A percentile compares a stretch with the other conserved stretches of the same genome.
Conservation (phyloP, 2,888 invertebrate species). For the Cynaeus angustus region DNA sequence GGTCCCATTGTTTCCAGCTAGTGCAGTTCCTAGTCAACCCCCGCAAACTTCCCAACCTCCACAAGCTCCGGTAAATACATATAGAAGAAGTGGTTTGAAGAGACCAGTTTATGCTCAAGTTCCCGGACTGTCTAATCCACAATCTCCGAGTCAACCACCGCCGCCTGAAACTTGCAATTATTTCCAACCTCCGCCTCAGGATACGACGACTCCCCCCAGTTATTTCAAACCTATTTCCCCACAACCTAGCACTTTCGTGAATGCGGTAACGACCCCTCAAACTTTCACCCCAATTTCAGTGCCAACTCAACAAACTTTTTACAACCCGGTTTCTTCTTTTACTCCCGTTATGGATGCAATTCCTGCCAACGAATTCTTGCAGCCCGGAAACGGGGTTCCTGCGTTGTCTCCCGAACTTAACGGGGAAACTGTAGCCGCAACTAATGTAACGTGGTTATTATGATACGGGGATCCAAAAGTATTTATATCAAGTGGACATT, state of each 20-base stretch:
- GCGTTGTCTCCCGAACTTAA: constrained; percentile 10
- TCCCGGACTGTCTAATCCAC: constrained; percentile 76
- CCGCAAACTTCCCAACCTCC: constrained; percentile 29
- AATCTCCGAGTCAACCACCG: constrained; percentile 42
- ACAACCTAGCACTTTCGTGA: constrained; percentile 19
- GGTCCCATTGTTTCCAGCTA: constrained; percentile 58
- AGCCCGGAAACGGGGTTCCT: constrained; percentile 41
- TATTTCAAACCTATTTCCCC: constrained; percentile 8
- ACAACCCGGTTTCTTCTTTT: neutral
- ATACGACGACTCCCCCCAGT: constrained; percentile 44
- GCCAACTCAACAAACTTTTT: constrained; percentile 17
- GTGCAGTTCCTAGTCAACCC: constrained; percentile 9
- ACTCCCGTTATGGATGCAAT: constrained; percentile 63
- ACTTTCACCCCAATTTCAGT: constrained; percentile 40
- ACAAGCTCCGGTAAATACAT: constrained; percentile 71
- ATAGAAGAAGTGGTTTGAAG: constrained; percentile 79
- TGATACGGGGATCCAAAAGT: too few relatives aligned
- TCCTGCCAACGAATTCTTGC: constrained; percentile 59
- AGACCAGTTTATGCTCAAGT: constrained; percentile 86
- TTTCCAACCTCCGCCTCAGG: constrained; percentile 48
- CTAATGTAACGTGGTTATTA: constrained; percentile 18
- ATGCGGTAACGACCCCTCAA: constrained; percentile 29
- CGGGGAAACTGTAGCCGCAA: constrained; percentile 4
- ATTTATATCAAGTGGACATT: too few relatives aligned
- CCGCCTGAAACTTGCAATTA: constrained; percentile 44